Base-by-base conservation (phyloP, 2,113 vertebrate species). In the Xenopus laevis region DNA sequence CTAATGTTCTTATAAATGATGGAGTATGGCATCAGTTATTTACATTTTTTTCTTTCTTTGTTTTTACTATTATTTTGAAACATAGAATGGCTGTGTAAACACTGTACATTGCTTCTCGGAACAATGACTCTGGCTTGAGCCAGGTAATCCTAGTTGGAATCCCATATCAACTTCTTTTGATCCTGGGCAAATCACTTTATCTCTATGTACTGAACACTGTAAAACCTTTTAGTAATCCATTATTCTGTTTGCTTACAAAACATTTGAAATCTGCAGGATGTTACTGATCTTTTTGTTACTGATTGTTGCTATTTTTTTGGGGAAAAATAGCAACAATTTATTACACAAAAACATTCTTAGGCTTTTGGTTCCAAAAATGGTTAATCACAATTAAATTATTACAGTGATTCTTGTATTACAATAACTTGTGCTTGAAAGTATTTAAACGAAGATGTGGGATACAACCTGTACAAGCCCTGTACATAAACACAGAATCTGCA, bases 101-200 rank as follows among this genome's bases (percentile, higher is more conserved):
- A 50, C 12, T 50, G 47, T 50, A 7, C 47, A 50, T 50, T 50
- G 47, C 13, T 55, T 55, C 53, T 55, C 16, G 53, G 53, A 55
- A 55, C 8, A 55, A n/a, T 55, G 15, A 55, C 53, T 55, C 53
- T 55, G 53, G 18, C 4, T 55, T 55, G 17, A 55, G 16, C 53
- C 16, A 16, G 53, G 15, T 55, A 55, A 55, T 55, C 53, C 17
- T n/a, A n/a, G 53, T 7, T n/a, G 4, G 53, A 55, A 55, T 55
- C 53, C 53, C 53, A 16, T 55, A 55, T 55, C 53, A 55, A 18
- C 53, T 55, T 55, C 53, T 55, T 55, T 55, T 55, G 53, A 55
- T 55, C 53, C 53, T n/a, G 53, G 53, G 53, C 53, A 55, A 55
- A 55, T 55, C 53, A 55, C 17, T 55, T 55, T 55, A 55, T 55